Evolutionary conservation across 2,888 invertebrate genomes (phyloP).

Genomic region (Spodoptera exigua): DNA sequence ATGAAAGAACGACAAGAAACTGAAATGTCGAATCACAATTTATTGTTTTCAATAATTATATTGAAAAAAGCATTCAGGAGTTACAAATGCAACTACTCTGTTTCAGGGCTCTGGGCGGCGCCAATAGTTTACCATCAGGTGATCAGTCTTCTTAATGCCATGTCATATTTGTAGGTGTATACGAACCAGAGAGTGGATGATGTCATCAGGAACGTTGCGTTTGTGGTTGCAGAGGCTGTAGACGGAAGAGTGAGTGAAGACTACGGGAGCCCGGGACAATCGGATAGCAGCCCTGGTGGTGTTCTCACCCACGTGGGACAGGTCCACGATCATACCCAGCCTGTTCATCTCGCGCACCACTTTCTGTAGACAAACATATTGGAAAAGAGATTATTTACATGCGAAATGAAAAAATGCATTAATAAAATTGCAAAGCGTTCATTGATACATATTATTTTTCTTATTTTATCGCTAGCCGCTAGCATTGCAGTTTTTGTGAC

Average conservation of each 20-base stretch:
- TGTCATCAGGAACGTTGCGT: slow-evolving; percentile 92
- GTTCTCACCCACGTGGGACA: slow-evolving; percentile 92
- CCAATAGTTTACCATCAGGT: too few species aligned
- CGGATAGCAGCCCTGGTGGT: slow-evolving; percentile 92
- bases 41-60: too few species aligned
- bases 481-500: slow-evolving; percentile 7
- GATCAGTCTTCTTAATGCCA: too few species aligned
- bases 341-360: slow-evolving; percentile 94
- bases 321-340: slow-evolving; percentile 93
- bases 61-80: too few species aligned
- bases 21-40: too few species aligned
- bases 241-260: slow-evolving; percentile 93
- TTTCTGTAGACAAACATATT: slow-evolving; percentile 81
- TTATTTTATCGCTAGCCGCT: slow-evolving; percentile 9
- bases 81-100: too few species aligned
- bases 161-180: too few species aligned
- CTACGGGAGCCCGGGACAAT: slow-evolving; percentile 92
- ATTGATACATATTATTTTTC: too few species aligned
- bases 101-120: too few species aligned
- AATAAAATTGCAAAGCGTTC: too few species aligned
- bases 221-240: slow-evolving; percentile 92
- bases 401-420: too few species aligned
- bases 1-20: too few species aligned
- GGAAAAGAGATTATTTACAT: not conserved
- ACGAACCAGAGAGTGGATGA: slow-evolving; percentile 88